Percentiles rank a stretch among this genome's conserved stretches.
Conservation (phyloP, 1,140 invertebrate genomes). For the Solenopsis fugax region DNA sequence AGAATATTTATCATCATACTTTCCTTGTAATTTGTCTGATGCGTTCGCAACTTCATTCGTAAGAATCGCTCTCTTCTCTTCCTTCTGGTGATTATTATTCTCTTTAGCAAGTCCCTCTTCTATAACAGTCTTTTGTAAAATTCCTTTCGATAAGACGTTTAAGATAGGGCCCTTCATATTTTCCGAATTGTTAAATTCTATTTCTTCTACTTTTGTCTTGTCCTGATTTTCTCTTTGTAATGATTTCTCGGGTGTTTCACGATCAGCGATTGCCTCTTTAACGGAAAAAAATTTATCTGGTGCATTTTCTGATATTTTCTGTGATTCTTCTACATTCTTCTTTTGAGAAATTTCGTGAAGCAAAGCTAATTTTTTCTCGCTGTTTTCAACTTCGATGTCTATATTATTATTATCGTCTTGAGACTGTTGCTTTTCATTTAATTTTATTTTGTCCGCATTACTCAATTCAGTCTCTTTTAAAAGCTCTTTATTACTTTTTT, state of each 20-base stretch:
- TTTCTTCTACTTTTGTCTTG: constrained; percentile 32
- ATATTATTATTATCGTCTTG: constrained; percentile 17
- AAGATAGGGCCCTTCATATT: constrained; percentile 79
- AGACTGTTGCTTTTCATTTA: constrained; percentile 20
- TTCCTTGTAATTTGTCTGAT: constrained; percentile 46
- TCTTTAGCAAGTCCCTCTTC: constrained; percentile 58
- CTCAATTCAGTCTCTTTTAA: neutral
- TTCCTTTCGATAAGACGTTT: constrained; percentile 80
- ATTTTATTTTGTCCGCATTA: neutral
- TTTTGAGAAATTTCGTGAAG: constrained; percentile 25
- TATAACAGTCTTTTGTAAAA: constrained; percentile 52
- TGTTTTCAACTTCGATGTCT: neutral
- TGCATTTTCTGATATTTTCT: constrained; percentile 53
- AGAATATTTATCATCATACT: constrained; percentile 58
- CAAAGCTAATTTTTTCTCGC: neutral
- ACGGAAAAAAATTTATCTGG: constrained; percentile 11
- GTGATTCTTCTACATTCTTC: constrained; percentile 14
- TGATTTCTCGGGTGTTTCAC: neutral
- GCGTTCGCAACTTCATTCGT: constrained; percentile 41
- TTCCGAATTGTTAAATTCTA: constrained; percentile 42
- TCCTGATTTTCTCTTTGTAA: constrained; percentile 50
- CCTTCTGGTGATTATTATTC: constrained; percentile 7
- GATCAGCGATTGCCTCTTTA: neutral
- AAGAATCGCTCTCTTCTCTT: constrained; percentile 40
- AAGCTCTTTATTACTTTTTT: constrained; percentile 26